phyloP scores from a whole-genome alignment of 1,140 invertebrate species.

The Cydia pomonella region DNA sequence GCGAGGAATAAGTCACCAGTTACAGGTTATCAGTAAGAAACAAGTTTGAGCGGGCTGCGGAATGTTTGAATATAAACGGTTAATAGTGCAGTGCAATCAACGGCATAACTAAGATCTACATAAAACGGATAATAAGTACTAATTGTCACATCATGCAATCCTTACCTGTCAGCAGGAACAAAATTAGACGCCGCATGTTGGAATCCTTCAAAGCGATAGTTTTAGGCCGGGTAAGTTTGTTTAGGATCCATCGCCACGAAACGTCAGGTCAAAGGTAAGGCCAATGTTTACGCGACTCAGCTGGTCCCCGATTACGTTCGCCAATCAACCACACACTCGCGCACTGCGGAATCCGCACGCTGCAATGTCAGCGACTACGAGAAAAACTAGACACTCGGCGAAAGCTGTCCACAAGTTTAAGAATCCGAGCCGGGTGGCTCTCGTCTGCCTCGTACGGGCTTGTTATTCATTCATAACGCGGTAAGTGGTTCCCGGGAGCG shows the following conservation, averaged over 20 bases:
- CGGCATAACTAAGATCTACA: neutral
- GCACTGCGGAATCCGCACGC: conserved; percentile 77
- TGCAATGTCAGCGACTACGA: conserved; percentile 78
- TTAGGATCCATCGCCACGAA: conserved; percentile 56
- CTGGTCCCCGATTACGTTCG: conserved; percentile 65
- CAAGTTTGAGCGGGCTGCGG: conserved; percentile 25
- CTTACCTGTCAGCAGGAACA: conserved; percentile 72
- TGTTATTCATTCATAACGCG: conserved; percentile 63
- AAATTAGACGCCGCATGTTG: conserved; percentile 68
- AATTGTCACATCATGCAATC: neutral
- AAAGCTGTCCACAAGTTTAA: conserved; percentile 59
- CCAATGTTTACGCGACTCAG: conserved; percentile 77
- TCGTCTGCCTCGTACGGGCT: conserved; percentile 32
- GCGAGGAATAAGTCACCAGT: neutral
- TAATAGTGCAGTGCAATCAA: conserved; percentile 8
- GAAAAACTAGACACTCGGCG: conserved; percentile 71
- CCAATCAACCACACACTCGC: conserved; percentile 78
- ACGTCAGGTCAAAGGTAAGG: conserved; percentile 51
- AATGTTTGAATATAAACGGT: conserved; percentile 33
- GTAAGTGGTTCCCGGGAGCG: conserved; percentile 49
- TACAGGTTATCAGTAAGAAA: conserved; percentile 6
- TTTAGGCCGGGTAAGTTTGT: conserved; percentile 49
- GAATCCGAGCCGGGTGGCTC: conserved; percentile 33
- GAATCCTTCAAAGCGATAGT: conserved; percentile 46
- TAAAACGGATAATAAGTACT: neutral